Evolutionary conservation across 2,113 vertebrate genomes (phyloP).

Genomic region (Piprites chloris): DNA sequence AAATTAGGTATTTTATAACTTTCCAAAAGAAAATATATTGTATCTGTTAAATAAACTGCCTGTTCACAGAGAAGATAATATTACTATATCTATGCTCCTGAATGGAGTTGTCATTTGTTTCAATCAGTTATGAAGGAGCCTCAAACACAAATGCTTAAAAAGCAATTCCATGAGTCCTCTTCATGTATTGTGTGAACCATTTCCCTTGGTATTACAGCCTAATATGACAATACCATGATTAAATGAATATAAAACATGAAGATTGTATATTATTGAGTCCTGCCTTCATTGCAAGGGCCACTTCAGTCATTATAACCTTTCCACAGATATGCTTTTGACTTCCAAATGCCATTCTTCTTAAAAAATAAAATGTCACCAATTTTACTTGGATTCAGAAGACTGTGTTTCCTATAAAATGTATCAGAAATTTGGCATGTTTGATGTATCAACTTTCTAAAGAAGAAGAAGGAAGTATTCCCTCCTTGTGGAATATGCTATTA

Average conservation of each 20-base stretch:
- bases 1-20: slow-evolving; percentile 40
- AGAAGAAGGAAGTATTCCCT: slow-evolving; percentile 18
- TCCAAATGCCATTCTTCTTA: slow-evolving; percentile 18
- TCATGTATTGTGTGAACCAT: neutral
- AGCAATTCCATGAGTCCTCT: neutral
- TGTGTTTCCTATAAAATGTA: slow-evolving; percentile 36
- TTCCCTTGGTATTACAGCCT: neutral
- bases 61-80: slow-evolving; percentile 12
- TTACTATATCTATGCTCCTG: slow-evolving; percentile 25
- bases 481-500: slow-evolving; percentile 44
- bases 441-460: slow-evolving; percentile 32
- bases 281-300: slow-evolving; percentile 7
- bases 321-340: neutral
- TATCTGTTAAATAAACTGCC: slow-evolving; percentile 31
- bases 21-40: slow-evolving; percentile 37
- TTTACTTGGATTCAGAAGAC: slow-evolving; percentile 45
- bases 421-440: slow-evolving; percentile 19
- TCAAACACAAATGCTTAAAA: neutral
- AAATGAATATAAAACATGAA: neutral
- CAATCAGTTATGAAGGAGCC: neutral
- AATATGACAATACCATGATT: slow-evolving; percentile 1
- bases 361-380: neutral
- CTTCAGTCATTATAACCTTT: neutral
- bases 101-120: neutral
- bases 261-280: neutral